Percentiles rank a stretch among this genome's conserved stretches.
These are phyloP conservation scores for Arremon brunneinucha DNA, from an alignment of 2,797 vertebrate species.

Conservation along the genomic window DNA sequence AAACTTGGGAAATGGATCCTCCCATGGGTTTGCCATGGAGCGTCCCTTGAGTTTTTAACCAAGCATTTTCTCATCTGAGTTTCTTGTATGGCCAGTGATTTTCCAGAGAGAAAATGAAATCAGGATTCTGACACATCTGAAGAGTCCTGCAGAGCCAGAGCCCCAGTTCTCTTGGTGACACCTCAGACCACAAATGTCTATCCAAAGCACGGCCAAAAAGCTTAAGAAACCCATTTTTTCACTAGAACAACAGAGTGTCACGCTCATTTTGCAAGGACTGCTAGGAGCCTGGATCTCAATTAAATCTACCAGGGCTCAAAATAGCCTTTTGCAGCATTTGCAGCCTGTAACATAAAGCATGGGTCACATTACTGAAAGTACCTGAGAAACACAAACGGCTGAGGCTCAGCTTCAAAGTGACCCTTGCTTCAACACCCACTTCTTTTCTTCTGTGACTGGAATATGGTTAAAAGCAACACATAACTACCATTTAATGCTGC, in stretches of 20 bases:
- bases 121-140: neutral
- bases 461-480: neutral
- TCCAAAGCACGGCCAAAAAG: neutral
- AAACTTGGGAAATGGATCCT: neutral
- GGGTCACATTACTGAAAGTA: neutral
- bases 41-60: neutral
- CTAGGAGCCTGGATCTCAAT: conserved; percentile 3
- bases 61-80: neutral
- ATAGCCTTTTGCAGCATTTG: conserved; percentile 11
- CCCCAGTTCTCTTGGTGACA: neutral
- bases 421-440: neutral
- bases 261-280: neutral
- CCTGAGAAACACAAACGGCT: neutral
- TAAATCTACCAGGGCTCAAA: neutral
- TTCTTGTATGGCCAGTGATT: neutral
- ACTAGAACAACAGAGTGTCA: neutral
- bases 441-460: neutral
- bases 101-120: neutral
- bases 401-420: conserved; percentile 20
- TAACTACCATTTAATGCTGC: neutral
- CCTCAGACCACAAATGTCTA: neutral
- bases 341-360: neutral
- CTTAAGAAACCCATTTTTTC: neutral
- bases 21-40: neutral
- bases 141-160: neutral